These are phyloP conservation scores for Entelurus aequoreus DNA, from an alignment of 2,113 vertebrate genomes.

Conservation along the genomic window DNA sequence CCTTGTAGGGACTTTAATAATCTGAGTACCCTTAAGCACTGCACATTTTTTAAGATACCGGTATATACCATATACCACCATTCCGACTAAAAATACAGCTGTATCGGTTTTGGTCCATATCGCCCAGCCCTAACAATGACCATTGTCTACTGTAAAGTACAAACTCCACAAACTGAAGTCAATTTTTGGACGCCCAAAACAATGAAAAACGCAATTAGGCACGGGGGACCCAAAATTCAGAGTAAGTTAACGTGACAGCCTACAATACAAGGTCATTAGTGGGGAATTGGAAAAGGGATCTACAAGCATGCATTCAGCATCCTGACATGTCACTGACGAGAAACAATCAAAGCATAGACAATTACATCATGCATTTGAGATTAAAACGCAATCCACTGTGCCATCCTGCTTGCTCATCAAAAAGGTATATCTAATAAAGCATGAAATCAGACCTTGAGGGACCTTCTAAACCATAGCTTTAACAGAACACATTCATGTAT, in stretches of 20 bases:
- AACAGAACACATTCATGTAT: constrained; percentile 27
- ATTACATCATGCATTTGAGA: constrained; percentile 10
- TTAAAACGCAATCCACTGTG: neutral
- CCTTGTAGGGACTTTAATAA: too few relatives aligned
- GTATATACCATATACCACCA: too few relatives aligned
- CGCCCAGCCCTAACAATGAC: too few relatives aligned
- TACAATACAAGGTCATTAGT: constrained; percentile 30
- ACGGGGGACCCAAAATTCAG: neutral
- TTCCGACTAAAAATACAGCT: too few relatives aligned
- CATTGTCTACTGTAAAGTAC: constrained; percentile 11
- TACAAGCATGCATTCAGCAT: neutral
- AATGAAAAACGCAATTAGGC: too few relatives aligned
- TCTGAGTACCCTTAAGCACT: too few relatives aligned
- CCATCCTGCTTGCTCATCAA: constrained; percentile 13
- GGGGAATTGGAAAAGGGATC: constrained; percentile 3
- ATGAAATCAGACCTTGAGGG: constrained; percentile 53
- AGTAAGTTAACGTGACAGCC: constrained; percentile 12
- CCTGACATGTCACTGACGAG: neutral
- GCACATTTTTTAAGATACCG: too few relatives aligned
- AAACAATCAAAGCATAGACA: constrained; percentile 2
- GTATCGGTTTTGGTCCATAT: too few relatives aligned
- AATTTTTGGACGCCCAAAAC: too few relatives aligned
- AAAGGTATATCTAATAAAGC: constrained; percentile 33
- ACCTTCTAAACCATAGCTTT: constrained; percentile 52
- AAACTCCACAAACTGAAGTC: constrained; percentile 12